These are phyloP conservation scores for Anomalospiza imberbis DNA, from an alignment of 2,797 vertebrate species.

Conservation along the genomic window DNA sequence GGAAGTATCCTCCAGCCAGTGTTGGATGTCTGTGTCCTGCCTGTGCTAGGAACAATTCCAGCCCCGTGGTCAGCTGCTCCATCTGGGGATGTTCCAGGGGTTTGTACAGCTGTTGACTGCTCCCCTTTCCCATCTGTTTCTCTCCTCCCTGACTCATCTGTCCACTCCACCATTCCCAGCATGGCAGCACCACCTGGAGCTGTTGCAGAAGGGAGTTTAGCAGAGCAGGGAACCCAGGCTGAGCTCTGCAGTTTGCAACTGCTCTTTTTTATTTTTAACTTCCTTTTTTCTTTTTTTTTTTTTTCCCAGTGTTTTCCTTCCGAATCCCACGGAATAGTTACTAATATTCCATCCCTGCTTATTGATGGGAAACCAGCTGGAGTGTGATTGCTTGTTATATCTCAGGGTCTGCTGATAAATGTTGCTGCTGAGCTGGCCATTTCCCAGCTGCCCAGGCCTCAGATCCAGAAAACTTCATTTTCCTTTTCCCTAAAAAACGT, in stretches of 20 bases:
- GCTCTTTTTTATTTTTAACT: background rate
- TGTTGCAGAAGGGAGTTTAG: background rate
- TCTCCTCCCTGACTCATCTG: background rate
- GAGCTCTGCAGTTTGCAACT: background rate
- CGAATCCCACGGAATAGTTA: background rate
- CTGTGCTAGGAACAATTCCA: background rate
- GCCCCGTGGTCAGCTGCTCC: background rate
- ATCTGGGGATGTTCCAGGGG: background rate
- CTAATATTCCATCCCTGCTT: constrained; percentile 5
- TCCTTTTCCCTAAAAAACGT: background rate
- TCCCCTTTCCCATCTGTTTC: background rate
- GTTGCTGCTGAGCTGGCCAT: background rate
- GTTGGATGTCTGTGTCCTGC: background rate
- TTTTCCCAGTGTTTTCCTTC: background rate
- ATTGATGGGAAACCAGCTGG: constrained; percentile 35
- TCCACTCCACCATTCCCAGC: background rate
- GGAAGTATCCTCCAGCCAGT: background rate
- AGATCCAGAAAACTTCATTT: background rate
- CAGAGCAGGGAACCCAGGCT: background rate
- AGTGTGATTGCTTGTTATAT: constrained; percentile 32
- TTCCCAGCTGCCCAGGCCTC: background rate
- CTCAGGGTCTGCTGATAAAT: constrained; percentile 5
- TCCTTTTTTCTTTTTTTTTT: background rate
- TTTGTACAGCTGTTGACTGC: background rate
- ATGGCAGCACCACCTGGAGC: background rate